These are phyloP conservation scores for Melanaphis sacchari DNA, from an alignment of 1,140 invertebrate species.

Conservation along the genomic window DNA sequence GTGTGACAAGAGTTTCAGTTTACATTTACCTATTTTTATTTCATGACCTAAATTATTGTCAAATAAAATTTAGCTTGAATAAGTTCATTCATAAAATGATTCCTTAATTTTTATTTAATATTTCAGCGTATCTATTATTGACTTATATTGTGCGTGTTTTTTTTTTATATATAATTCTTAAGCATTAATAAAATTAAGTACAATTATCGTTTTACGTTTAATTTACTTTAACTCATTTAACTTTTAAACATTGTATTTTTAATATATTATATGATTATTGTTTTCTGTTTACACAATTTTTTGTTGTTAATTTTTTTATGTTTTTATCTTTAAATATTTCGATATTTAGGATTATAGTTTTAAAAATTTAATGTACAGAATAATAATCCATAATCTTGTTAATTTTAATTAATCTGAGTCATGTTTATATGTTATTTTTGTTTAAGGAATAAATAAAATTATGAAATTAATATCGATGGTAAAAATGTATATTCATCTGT, in stretches of 20 bases:
- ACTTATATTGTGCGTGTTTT: not conserved
- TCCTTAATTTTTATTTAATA: not conserved
- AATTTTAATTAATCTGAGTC: not conserved
- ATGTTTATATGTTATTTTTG: no score
- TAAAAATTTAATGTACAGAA: no score
- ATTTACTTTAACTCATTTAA: not conserved
- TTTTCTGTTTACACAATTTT: no score
- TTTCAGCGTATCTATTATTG: not conserved
- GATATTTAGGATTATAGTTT: no score
- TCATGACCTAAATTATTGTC: constrained; percentile 4
- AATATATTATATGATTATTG: no score
- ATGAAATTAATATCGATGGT: no score
- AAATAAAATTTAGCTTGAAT: not conserved
- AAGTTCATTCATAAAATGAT: not conserved
- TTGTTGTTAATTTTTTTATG: no score
- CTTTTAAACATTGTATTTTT: not conserved
- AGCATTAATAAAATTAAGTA: not conserved
- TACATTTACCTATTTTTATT: constrained; percentile 35
- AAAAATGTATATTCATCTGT: not conserved
- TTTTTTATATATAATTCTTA: no score
- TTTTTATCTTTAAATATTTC: no score
- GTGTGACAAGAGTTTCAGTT: constrained; percentile 3
- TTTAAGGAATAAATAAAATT: no score
- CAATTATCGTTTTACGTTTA: not conserved
- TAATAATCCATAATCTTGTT: not conserved